Conservation (phyloP, 2,888 invertebrate species). For the Epirrhoe alternata region DNA sequence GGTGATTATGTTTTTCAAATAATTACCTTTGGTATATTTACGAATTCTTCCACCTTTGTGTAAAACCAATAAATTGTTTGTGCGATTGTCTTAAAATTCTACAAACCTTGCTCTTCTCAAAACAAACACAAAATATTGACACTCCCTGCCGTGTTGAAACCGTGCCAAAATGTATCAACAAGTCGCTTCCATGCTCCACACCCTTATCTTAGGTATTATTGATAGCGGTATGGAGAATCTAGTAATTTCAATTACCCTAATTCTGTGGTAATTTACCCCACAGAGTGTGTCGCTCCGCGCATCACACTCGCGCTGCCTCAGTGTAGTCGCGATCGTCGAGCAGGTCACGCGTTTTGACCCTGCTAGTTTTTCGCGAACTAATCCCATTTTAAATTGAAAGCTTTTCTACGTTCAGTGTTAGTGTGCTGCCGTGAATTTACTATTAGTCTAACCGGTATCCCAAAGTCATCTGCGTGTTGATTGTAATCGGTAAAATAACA, state of each 20-base stretch:
- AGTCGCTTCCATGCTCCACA: constrained; percentile 30
- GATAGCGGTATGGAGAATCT: constrained; percentile 14
- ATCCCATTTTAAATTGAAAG: constrained; percentile 46
- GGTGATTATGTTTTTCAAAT: neutral
- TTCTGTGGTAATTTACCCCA: constrained; percentile 61
- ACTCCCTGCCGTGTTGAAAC: constrained; percentile 33
- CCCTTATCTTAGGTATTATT: constrained; percentile 16
- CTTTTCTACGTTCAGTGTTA: constrained; percentile 43
- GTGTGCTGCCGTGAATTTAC: constrained; percentile 44
- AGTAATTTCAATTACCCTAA: constrained; percentile 51
- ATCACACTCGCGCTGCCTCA: constrained; percentile 56
- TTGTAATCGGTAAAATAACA: constrained; percentile 16
- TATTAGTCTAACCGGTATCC: constrained; percentile 3
- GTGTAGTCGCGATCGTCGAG: constrained; percentile 58
- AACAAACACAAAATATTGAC: constrained; percentile 9
- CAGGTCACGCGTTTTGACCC: constrained; percentile 47
- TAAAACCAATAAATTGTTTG: constrained; percentile 12
- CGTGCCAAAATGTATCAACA: constrained; percentile 45
- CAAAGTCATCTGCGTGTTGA: constrained; percentile 2
- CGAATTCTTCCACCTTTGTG: neutral
- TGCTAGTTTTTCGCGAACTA: constrained; percentile 52
- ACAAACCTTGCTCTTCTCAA: constrained; percentile 20
- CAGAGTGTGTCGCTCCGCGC: constrained; percentile 54
- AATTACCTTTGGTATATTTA: neutral
- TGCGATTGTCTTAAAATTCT: constrained; percentile 9